These are phyloP conservation scores for Parazoanthus darwini DNA, from an alignment of 92 coral and sea anemone genomes.

Conservation along the genomic window DNA sequence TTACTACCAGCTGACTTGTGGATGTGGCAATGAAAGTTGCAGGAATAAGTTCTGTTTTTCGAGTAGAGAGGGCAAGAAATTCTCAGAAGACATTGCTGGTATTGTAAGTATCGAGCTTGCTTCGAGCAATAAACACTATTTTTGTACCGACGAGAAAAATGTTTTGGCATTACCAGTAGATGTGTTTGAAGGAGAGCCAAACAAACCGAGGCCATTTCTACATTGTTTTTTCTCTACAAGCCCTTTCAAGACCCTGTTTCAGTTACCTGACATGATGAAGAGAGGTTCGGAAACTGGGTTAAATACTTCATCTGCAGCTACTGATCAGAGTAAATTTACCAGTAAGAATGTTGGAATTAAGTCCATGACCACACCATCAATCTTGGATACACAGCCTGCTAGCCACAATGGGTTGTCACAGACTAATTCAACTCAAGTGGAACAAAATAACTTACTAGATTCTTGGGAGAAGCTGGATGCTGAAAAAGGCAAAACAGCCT, in stretches of 20 bases:
- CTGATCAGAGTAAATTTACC: constrained; percentile 3
- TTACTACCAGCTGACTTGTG: constrained; percentile 81
- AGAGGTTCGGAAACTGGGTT: constrained; percentile 25
- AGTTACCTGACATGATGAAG: constrained; percentile 31
- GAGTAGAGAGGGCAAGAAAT: constrained; percentile 56
- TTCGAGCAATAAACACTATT: constrained; percentile 70
- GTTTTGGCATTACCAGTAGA: constrained; percentile 53
- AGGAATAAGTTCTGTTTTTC: constrained; percentile 86
- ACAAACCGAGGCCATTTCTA: constrained; percentile 74
- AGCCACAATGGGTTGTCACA: neutral
- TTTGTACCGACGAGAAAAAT: constrained; percentile 61
- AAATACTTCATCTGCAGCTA: neutral
- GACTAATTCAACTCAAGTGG: neutral
- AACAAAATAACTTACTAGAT: constrained; percentile 7
- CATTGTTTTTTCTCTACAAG: constrained; percentile 80
- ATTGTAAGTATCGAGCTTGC: constrained; percentile 94
- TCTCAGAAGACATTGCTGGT: constrained; percentile 76
- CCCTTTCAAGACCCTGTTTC: constrained; percentile 79
- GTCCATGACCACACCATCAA: neutral
- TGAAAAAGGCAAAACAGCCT: neutral
- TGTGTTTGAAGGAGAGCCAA: constrained; percentile 74
- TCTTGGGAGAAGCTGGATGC: constrained; percentile 34
- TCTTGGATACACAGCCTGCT: neutral
- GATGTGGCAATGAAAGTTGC: constrained; percentile 82
- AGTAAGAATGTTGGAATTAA: neutral